Evolutionary conservation across 2,888 invertebrate genomes (phyloP), one percentile per base, ranked within the genome.

Genomic region (Gortyna flavago): DNA sequence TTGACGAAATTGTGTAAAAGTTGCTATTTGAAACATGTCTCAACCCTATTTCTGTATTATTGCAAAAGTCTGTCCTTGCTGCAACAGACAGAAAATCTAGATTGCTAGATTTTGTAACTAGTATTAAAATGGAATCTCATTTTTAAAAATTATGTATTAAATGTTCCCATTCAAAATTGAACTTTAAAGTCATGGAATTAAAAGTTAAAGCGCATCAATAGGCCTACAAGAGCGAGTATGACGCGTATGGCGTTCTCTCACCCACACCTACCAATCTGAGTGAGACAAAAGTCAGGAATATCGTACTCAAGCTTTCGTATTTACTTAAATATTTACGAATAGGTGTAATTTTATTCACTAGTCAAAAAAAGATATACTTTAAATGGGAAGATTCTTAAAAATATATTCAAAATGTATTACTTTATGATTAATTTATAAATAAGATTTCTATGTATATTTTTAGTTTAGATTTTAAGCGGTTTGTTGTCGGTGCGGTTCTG

Each of bases 301-400:
- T 89, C 87, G 87, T 91, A 90, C 88, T 88, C 90, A 92, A 91
- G 93, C 93, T 94, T 93, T 93, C 89, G 90, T 93, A 87, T 89
- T 92, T 94, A 95, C 93, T 95, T 95, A 94, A 95, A 93, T 93
- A 91, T 92, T 93, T 92, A 93, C 82, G 78, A 75, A 87, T 88
- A 91, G 90, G 90, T 94, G 93, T 92, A 91, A 94, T 94, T 94
- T 94, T 94, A 95, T 95, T 94, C 93, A 94, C 96, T 96, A 96
- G 96, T 96, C 96, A 96, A 95, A 94, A 62, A 93, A 74, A 93
- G 76, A 87, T 84, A 84, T 93, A 93, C 92, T 92, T 93, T 92
- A 93, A 87, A 93, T 91, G 89, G 88, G 89, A 90, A 91, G 90
- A 89, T 89, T 92, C 91, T 90, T 89, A 90, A 91, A 92, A 91